Percentiles rank a stretch among this genome's conserved stretches.
phyloP scores from a whole-genome alignment of 2,113 vertebrate species.

The Numida meleagris region DNA sequence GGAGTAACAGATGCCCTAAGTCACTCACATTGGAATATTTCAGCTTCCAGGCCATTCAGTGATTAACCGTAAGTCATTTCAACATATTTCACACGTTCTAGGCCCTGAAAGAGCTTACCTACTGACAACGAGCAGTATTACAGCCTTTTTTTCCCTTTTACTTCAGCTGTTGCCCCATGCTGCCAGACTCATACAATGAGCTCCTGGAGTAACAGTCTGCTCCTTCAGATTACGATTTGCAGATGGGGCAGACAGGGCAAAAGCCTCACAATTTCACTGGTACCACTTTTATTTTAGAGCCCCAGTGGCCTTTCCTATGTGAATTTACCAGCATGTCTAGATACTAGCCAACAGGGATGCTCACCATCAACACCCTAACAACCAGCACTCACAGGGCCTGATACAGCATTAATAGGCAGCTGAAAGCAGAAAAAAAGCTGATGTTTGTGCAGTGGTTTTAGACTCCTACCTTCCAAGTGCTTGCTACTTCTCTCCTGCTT shows the following conservation, averaged over 20 bases:
- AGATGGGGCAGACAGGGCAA: background rate
- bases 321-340: rapidly evolving
- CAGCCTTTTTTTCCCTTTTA: background rate
- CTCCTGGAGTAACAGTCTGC: rapidly evolving
- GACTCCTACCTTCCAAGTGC: slow-evolving; percentile 84
- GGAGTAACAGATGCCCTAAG: background rate
- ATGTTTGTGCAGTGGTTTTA: rapidly evolving
- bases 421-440: background rate
- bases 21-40: rapidly evolving
- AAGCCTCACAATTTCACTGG: background rate
- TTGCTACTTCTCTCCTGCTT: slow-evolving; percentile 77
- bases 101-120: background rate
- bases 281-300: rapidly evolving
- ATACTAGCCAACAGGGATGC: background rate
- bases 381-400: background rate
- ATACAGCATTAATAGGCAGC: background rate
- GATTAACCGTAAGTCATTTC: rapidly evolving
- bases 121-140: background rate
- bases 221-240: background rate
- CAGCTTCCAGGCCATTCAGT: rapidly evolving
- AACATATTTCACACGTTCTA: rapidly evolving
- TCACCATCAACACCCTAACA: background rate
- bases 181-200: background rate
- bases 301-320: background rate
- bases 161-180: background rate